Evolutionary conservation across 2,113 vertebrate genomes (phyloP).

Genomic region (Anoplopoma fimbria): DNA sequence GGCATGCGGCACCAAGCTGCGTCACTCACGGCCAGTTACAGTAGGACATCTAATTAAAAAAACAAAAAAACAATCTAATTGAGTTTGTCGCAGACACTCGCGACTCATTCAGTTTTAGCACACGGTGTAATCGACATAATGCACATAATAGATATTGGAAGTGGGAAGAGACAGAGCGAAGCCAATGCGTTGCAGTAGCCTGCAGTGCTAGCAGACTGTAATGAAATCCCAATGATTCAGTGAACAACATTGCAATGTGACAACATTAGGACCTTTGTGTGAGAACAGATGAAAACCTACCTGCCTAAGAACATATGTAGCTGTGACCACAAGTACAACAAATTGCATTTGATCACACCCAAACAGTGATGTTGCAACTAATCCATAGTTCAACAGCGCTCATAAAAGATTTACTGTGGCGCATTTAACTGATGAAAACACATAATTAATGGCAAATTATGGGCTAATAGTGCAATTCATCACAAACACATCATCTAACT

Average conservation of each 20-base stretch:
- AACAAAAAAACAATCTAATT: background rate
- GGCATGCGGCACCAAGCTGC: too few relatives aligned
- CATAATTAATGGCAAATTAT: constrained; percentile 56
- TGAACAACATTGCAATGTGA: background rate
- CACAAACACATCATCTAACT: background rate
- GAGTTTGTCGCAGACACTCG: too few relatives aligned
- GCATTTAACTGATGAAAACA: constrained; percentile 27
- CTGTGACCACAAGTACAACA: background rate
- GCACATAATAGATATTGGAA: background rate
- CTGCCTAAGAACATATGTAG: background rate
- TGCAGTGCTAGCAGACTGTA: background rate
- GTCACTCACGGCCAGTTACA: background rate
- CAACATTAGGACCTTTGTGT: background rate
- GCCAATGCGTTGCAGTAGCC: background rate
- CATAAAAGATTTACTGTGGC: constrained; percentile 27
- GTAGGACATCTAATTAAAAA: background rate
- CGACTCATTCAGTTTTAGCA: too few relatives aligned
- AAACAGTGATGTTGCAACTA: background rate
- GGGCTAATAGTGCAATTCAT: constrained; percentile 54
- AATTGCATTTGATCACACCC: background rate
- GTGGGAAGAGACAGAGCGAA: background rate
- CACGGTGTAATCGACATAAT: background rate
- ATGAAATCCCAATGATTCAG: background rate
- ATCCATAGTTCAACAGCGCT: constrained; percentile 9
- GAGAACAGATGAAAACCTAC: background rate